Conservation (phyloP, 2,888 invertebrate genomes). For the Chloromyia formosa region DNA sequence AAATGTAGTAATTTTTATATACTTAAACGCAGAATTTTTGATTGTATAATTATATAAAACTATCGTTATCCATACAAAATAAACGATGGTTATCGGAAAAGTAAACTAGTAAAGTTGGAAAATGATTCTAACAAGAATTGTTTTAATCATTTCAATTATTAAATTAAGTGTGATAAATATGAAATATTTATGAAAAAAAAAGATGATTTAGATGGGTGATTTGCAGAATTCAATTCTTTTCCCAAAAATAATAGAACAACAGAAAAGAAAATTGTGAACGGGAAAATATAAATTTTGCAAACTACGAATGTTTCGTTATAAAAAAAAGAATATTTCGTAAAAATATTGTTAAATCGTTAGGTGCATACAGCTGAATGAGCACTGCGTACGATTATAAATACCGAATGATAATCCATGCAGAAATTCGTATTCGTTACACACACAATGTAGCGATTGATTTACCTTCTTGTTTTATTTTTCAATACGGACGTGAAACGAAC, state of each 20-base stretch:
- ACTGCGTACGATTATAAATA: too few relatives aligned
- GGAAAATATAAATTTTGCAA: not conserved
- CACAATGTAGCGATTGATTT: too few relatives aligned
- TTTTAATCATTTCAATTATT: too few relatives aligned
- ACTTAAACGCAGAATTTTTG: constrained; percentile 22
- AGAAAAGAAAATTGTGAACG: not conserved
- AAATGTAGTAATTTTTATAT: constrained; percentile 28
- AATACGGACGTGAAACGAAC: not conserved
- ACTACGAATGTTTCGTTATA: not conserved
- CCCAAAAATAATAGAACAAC: not conserved
- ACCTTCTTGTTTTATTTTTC: too few relatives aligned
- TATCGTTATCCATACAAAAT: constrained; percentile 30
- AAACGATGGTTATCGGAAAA: constrained; percentile 15
- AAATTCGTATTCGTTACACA: not conserved
- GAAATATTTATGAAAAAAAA: constrained; percentile 9
- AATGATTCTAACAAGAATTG: constrained; percentile 29
- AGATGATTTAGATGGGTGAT: not conserved
- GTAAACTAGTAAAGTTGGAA: constrained; percentile 3
- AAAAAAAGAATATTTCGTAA: not conserved
- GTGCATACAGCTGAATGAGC: not conserved
- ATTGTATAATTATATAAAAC: constrained; percentile 28
- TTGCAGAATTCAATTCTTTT: not conserved
- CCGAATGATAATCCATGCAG: not conserved
- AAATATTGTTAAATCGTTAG: too few relatives aligned
- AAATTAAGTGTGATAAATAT: too few relatives aligned